A percentile compares a stretch with the other conserved stretches of the same genome.
phyloP scores from a whole-genome alignment of 2,888 invertebrate species.

The Selenia dentaria region DNA sequence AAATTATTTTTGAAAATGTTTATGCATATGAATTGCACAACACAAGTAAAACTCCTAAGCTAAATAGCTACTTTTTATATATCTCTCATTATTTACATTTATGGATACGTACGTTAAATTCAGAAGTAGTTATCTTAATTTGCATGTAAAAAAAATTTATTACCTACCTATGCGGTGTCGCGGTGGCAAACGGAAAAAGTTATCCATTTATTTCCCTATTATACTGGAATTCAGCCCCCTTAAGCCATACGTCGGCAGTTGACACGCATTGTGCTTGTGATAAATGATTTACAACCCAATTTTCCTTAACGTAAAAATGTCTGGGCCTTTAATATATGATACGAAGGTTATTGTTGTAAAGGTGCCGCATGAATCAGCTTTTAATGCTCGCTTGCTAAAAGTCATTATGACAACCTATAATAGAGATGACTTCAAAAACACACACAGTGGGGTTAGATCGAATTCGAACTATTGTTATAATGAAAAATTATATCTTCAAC shows the following conservation, averaged over 20 bases:
- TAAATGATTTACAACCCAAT: conserved; percentile 77
- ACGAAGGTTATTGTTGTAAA: conserved; percentile 33
- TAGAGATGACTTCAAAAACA: conserved; percentile 24
- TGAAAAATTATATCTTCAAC: too few relatives aligned
- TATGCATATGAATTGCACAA: too few relatives aligned
- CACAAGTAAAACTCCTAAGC: too few relatives aligned
- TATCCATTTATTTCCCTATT: conserved; percentile 77
- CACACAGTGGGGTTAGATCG: too few relatives aligned
- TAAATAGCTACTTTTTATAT: too few relatives aligned
- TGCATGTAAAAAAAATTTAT: too few relatives aligned
- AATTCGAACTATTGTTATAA: too few relatives aligned
- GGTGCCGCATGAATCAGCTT: conserved; percentile 29
- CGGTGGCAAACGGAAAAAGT: conserved; percentile 35
- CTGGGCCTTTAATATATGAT: conserved; percentile 43
- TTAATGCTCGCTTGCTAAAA: conserved; percentile 20
- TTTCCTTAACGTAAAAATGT: conserved; percentile 67
- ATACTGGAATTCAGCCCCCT: conserved; percentile 69
- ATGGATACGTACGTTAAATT: too few relatives aligned
- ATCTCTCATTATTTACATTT: too few relatives aligned
- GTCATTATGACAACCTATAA: conserved; percentile 27
- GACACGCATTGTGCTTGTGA: conserved; percentile 79
- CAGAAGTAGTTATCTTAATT: too few relatives aligned
- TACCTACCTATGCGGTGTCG: neutral
- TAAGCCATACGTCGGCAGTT: conserved; percentile 66
- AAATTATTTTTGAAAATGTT: too few relatives aligned